Conservation (phyloP, 2,888 invertebrate genomes). For the Ligdia adustata region DNA sequence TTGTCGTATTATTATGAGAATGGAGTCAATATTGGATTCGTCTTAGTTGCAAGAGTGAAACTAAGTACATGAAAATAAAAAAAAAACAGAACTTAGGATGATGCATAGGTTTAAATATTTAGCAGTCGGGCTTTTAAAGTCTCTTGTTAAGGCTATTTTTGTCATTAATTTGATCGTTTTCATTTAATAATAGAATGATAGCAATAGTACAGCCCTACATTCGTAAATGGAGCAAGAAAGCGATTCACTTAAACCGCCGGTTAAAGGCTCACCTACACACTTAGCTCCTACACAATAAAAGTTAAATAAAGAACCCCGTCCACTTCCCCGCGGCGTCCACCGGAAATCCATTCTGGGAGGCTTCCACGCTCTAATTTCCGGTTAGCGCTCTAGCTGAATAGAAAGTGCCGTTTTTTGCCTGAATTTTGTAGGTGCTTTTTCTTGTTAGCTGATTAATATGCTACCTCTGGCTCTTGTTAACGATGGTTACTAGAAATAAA, state of each 20-base stretch:
- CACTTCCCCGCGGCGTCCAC: conserved; percentile 41
- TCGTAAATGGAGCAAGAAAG: conserved; percentile 8
- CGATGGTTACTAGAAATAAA: no score
- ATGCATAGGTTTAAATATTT: no score
- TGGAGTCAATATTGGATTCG: no score
- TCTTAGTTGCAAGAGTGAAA: no score
- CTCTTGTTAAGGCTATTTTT: no score
- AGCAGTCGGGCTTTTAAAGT: no score
- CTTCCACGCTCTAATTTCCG: conserved; percentile 64
- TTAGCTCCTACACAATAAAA: conserved; percentile 49
- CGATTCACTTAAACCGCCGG: conserved; percentile 38
- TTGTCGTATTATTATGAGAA: no score
- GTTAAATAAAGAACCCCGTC: conserved; percentile 53
- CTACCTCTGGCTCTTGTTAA: conserved; percentile 2
- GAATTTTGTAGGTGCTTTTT: conserved; percentile 32
- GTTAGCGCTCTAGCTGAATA: conserved; percentile 45
- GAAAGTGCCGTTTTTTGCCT: conserved; percentile 41
- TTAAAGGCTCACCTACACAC: conserved; percentile 30
- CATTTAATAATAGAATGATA: no score
- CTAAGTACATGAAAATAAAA: no score
- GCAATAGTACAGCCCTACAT: neutral
- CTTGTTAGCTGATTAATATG: conserved; percentile 22
- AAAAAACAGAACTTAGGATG: no score
- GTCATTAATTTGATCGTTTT: no score
- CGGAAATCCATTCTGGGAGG: conserved; percentile 62